Evolutionary conservation across 2,888 invertebrate species (phyloP).

Genomic region (Synanthedon tipuliformis): DNA sequence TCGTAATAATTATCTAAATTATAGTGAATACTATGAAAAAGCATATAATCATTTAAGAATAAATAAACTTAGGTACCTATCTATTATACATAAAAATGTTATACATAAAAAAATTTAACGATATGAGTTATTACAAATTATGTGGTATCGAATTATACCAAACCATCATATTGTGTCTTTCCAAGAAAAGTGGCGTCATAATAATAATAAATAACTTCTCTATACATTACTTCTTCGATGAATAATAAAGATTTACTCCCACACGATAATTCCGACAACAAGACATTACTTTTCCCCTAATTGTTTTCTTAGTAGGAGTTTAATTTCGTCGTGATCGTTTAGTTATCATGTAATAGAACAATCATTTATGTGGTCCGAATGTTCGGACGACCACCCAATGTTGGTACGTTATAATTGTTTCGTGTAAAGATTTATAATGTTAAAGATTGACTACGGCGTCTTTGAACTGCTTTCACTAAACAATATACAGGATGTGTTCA

Average conservation of each 20-base stretch:
- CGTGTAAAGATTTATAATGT: constrained; percentile 42
- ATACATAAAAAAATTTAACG: too few species aligned
- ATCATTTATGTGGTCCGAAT: constrained; percentile 38
- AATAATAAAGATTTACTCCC: not conserved
- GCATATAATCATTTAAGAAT: too few species aligned
- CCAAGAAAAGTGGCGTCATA: too few species aligned
- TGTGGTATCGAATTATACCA: too few species aligned
- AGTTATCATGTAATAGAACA: constrained; percentile 21
- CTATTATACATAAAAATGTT: too few species aligned
- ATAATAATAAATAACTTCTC: too few species aligned
- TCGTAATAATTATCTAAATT: too few species aligned
- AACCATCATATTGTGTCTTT: too few species aligned
- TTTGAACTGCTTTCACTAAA: constrained; percentile 12
- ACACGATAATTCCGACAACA: not conserved
- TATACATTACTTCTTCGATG: too few species aligned
- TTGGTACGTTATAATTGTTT: constrained; percentile 37
- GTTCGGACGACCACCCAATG: constrained; percentile 34
- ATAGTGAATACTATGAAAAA: too few species aligned
- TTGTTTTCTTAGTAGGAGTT: constrained; percentile 21
- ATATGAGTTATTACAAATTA: too few species aligned
- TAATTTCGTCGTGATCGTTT: constrained; percentile 23
- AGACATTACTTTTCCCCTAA: constrained; percentile 8
- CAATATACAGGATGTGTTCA: not conserved
- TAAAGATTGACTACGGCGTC: constrained; percentile 20
- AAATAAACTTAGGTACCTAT: too few species aligned